phyloP scores from a whole-genome alignment of 2,113 vertebrate genomes.

The Garra rufa region DNA sequence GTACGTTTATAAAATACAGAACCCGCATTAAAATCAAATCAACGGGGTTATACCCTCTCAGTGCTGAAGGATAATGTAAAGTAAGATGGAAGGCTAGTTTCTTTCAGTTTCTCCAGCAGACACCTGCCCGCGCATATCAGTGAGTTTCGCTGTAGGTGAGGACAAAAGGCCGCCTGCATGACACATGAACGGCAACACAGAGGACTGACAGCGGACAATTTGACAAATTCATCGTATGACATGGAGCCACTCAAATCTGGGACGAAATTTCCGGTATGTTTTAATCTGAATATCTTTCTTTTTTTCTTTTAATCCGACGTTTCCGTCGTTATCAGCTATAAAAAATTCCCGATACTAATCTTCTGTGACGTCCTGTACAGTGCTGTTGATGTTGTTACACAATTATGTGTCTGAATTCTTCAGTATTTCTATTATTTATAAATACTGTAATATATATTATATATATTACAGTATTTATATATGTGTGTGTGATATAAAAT shows the following conservation, averaged over 20 bases:
- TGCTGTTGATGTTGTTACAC: background rate
- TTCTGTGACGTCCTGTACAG: background rate
- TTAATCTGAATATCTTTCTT: background rate
- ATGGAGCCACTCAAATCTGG: conserved; percentile 31
- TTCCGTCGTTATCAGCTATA: background rate
- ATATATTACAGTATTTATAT: no score
- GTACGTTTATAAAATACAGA: background rate
- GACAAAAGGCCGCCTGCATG: conserved; percentile 16
- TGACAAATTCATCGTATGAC: background rate
- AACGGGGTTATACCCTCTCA: background rate
- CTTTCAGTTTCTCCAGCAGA: background rate
- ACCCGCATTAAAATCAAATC: background rate
- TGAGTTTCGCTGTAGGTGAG: conserved; percentile 10
- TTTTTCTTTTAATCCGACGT: background rate
- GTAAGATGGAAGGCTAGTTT: background rate
- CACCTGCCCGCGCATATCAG: background rate
- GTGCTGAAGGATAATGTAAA: background rate
- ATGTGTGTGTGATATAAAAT: no score
- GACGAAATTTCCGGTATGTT: conserved; percentile 26
- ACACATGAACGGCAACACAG: background rate
- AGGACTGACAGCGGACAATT: background rate
- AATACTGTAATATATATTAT: no score
- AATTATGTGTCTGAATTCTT: background rate
- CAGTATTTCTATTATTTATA: no score
- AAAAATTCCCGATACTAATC: background rate